A percentile compares a stretch with the other conserved stretches of the same genome.
These are phyloP conservation scores for Mamestra configurata DNA, from an alignment of 1,140 invertebrate genomes.

Conservation along the genomic window DNA sequence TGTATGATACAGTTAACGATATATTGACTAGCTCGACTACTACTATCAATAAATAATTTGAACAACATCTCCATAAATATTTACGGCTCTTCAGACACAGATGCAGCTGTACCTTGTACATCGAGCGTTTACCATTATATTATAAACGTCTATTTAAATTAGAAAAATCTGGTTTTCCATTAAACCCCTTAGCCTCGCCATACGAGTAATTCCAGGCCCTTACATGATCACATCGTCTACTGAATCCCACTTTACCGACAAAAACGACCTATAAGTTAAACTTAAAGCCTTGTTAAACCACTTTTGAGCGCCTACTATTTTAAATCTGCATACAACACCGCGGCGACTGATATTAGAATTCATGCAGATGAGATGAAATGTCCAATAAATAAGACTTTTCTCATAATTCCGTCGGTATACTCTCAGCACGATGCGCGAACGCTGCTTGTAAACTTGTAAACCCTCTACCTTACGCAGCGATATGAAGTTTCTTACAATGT, in stretches of 20 bases:
- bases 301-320: constrained; percentile 22
- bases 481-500: constrained; percentile 28
- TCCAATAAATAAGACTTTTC: constrained; percentile 35
- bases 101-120: too few species aligned
- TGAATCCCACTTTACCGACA: neutral
- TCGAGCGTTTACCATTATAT: too few species aligned
- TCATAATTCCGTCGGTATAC: constrained; percentile 2
- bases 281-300: constrained; percentile 25
- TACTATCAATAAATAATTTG: neutral
- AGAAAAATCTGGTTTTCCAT: neutral
- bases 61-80: too few species aligned
- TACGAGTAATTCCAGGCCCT: neutral
- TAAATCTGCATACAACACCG: constrained; percentile 29
- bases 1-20: neutral
- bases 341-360: constrained; percentile 25
- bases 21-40: neutral
- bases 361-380: constrained; percentile 33
- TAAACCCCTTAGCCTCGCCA: neutral
- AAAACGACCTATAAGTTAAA: constrained; percentile 30
- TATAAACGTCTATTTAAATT: neutral
- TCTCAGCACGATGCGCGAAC: constrained; percentile 5
- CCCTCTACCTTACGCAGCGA: constrained; percentile 12
- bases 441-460: constrained; percentile 36
- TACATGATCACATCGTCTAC: neutral
- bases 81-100: too few species aligned